A percentile compares a stretch with the other conserved stretches of the same genome.
phyloP scores from a whole-genome alignment of 2,888 invertebrate genomes.

The Pegoplata infirma region DNA sequence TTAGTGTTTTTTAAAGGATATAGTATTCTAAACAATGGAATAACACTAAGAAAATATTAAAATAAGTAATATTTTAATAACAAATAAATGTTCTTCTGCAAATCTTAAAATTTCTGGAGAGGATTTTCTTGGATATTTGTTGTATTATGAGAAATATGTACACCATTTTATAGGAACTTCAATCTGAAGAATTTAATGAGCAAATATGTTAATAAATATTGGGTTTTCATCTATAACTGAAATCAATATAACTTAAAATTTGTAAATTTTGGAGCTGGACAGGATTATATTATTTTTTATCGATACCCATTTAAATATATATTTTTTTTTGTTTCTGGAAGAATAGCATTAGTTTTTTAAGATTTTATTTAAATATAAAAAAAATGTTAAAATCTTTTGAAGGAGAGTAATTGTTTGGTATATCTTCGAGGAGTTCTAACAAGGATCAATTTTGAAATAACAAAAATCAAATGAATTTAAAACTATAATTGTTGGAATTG shows the following conservation, averaged over 20 bases:
- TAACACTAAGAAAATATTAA: background rate
- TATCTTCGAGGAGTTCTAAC: no score
- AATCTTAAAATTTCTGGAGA: conserved; percentile 47
- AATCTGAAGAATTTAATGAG: background rate
- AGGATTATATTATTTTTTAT: no score
- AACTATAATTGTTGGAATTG: no score
- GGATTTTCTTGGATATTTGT: conserved; percentile 18
- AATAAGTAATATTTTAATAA: background rate
- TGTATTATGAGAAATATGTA: background rate
- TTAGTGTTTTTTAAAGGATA: background rate
- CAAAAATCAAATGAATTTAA: no score
- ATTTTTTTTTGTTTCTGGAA: no score
- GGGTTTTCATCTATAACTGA: background rate
- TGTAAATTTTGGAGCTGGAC: background rate
- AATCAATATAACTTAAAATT: background rate
- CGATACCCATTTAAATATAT: no score
- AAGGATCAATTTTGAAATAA: no score
- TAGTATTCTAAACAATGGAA: background rate
- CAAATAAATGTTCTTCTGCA: background rate
- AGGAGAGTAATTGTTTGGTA: no score
- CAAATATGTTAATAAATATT: background rate
- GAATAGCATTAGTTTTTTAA: no score
- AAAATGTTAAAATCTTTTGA: no score
- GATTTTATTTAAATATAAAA: no score
- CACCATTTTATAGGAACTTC: background rate